Evolutionary conservation across 2,888 invertebrate genomes (phyloP).

Genomic region (Nowickia ferox): DNA sequence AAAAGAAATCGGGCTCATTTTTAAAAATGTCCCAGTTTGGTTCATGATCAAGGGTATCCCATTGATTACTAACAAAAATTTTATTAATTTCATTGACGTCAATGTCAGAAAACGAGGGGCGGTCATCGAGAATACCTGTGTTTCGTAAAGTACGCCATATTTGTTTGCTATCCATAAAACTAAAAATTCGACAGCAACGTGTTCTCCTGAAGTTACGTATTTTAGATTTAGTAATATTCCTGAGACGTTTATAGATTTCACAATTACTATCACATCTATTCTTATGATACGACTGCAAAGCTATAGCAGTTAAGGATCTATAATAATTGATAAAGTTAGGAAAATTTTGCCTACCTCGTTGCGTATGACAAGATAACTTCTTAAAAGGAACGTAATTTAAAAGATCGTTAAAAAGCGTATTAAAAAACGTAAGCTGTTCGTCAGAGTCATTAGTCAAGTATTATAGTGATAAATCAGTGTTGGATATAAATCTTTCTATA

Average conservation of each 20-base stretch:
- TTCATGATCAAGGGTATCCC: not conserved
- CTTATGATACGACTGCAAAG: not conserved
- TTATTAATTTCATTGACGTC: not conserved
- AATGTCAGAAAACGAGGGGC: not conserved
- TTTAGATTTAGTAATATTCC: not conserved
- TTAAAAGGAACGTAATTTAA: not conserved
- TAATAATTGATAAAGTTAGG: not conserved
- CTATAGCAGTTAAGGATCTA: not conserved
- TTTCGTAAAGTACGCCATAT: slow-evolving; percentile 1
- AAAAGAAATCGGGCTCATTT: not conserved
- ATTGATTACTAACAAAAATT: not conserved
- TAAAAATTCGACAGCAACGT: not conserved
- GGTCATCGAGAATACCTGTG: not conserved
- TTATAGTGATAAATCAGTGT: not conserved
- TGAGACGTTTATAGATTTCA: not conserved
- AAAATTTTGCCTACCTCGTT: not conserved
- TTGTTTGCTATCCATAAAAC: not conserved
- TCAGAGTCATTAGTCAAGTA: not conserved
- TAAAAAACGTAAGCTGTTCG: not conserved
- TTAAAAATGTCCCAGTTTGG: not conserved
- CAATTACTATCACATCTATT: not conserved
- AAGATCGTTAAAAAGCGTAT: not conserved
- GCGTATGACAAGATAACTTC: not conserved
- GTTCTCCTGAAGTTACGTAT: not conserved
- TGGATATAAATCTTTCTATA: not conserved